These are phyloP conservation scores for Atractosteus spatula DNA, from an alignment of 2,113 vertebrate species.

Conservation along the genomic window DNA sequence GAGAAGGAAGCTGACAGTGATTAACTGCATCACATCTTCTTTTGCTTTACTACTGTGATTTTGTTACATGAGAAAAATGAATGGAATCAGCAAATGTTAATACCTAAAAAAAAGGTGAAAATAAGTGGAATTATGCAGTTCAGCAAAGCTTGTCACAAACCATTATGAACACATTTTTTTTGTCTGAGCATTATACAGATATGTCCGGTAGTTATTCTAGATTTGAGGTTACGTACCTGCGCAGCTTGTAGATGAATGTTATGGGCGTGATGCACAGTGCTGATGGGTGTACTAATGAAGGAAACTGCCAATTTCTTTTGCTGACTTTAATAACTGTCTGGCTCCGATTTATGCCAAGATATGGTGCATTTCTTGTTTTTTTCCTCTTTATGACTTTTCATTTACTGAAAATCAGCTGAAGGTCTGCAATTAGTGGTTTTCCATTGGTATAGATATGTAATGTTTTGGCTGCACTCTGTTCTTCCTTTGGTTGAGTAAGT, in stretches of 20 bases:
- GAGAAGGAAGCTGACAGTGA: not conserved
- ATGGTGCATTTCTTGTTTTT: slow-evolving; percentile 16
- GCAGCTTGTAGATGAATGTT: no score
- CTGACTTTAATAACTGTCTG: slow-evolving; percentile 20
- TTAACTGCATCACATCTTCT: not conserved
- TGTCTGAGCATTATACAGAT: not conserved
- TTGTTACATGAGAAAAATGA: no score
- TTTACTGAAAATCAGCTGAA: slow-evolving; percentile 29
- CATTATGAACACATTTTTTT: slow-evolving; percentile 29
- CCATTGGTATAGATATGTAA: slow-evolving; percentile 20
- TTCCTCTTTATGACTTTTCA: slow-evolving; percentile 24
- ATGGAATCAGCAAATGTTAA: slow-evolving; percentile 31
- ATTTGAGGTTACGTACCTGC: not conserved
- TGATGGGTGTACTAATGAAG: slow-evolving; percentile 4
- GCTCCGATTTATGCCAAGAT: slow-evolving; percentile 17
- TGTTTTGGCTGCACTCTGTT: slow-evolving; percentile 33
- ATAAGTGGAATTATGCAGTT: slow-evolving; percentile 2
- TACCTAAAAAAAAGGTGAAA: slow-evolving; percentile 27
- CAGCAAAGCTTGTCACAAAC: slow-evolving; percentile 15
- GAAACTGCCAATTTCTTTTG: slow-evolving; percentile 39
- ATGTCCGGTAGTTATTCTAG: not conserved
- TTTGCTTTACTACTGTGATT: not conserved
- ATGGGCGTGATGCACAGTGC: no score
- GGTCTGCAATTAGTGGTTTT: slow-evolving; percentile 34
- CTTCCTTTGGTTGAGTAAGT: slow-evolving; percentile 48